phyloP scores from a whole-genome alignment of 2,797 vertebrate genomes.

The Sebastes iracundus region DNA sequence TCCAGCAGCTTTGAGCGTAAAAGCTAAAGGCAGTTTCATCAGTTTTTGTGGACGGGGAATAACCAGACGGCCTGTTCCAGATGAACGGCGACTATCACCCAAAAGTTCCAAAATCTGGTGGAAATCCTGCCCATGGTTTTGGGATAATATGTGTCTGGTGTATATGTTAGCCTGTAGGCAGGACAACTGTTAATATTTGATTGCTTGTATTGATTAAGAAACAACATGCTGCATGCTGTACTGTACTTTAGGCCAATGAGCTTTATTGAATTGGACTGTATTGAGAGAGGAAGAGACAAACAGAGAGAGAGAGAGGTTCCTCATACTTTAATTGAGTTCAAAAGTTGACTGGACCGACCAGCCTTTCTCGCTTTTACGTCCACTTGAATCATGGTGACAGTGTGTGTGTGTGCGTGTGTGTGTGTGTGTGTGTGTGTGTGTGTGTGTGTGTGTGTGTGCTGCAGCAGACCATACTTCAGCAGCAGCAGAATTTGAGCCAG shows the following conservation, averaged over 20 bases:
- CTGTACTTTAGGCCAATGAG: background rate
- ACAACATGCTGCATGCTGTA: background rate
- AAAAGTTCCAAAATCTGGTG: too few species aligned
- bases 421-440: constrained; percentile 34
- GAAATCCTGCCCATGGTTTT: too few species aligned
- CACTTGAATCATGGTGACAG: constrained; percentile 67
- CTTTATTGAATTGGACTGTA: constrained; percentile 41
- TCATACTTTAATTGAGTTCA: constrained; percentile 73
- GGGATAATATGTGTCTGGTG: background rate
- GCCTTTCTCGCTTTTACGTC: constrained; percentile 65
- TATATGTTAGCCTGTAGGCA: too few species aligned
- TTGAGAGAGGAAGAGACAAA: constrained; percentile 14
- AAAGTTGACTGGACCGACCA: constrained; percentile 63
- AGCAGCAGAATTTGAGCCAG: constrained; percentile 69
- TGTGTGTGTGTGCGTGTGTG: constrained; percentile 31
- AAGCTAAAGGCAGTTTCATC: background rate
- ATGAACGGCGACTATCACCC: too few species aligned
- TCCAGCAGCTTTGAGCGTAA: rapidly evolving
- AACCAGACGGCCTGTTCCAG: background rate
- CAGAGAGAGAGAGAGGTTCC: constrained; percentile 10
- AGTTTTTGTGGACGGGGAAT: background rate
- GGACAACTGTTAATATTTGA: background rate
- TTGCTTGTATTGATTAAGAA: background rate
- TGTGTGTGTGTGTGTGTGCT: constrained; percentile 39
- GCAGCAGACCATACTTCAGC: constrained; percentile 59